Base-by-base conservation (phyloP, 2,888 invertebrate species). In the Bombylius discolor region DNA sequence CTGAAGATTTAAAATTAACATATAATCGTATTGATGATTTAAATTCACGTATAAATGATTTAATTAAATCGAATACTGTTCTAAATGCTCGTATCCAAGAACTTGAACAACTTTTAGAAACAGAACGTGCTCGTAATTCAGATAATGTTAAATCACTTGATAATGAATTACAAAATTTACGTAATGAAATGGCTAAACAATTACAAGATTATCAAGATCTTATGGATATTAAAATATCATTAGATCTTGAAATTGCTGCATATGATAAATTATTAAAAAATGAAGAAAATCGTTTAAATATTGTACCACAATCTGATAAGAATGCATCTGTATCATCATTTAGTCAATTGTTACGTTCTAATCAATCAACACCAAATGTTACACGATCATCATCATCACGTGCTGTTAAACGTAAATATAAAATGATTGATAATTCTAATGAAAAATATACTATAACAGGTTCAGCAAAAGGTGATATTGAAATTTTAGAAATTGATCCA, bases 151-250 rank as follows among this genome's bases (percentile, higher is more conserved):
- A 84, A 3, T 71, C 81, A 1, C 76, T 92, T 61, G 94, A 95
- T 68, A 80, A 81, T 42, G 92, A 93, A 72, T 72, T 94, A 64
- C 76, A 82, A 5, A 79, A 84, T 1, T 79, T 93, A 67, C 81
- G 90, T 23, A 87, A 89, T 55, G 89, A 93, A 72, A 89, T 95
- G 84, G 84, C 87, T 1, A 82, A 82, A 14, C 91, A 96, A 70
- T 77, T 95, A 66, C 83, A 87, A 66, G 98, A 99, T 72, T 99
- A 97, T 75, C 91, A 94, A 71, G 95, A 95, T 67, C 82, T 99
- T 60, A 90, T 97, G 87, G 97, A 97, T 74, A 91, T 94, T 72
- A 98, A 97, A 77, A 87, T 93, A 45, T 88, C 89, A 34, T 79
- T 95, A 55, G 94, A 94, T 72, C 79, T 85, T 69, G 94, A 94